Conservation (phyloP, 2,113 vertebrate genomes). For the Salvelinus namaycush region DNA sequence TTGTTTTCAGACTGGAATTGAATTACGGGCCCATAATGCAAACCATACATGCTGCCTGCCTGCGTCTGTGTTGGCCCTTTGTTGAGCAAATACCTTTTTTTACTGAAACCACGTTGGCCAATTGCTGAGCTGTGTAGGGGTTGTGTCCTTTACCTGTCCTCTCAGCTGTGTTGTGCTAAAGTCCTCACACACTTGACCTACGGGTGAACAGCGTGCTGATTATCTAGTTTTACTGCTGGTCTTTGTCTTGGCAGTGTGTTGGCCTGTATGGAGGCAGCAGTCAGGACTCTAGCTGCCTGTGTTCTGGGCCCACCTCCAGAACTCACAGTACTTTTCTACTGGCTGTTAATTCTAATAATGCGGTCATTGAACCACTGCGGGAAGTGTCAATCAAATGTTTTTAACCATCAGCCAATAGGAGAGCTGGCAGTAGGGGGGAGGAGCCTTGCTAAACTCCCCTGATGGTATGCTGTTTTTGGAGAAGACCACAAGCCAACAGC, state of each 20-base stretch:
- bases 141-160: constrained; percentile 3
- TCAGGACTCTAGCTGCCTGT: neutral
- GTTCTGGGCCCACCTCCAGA: constrained; percentile 37
- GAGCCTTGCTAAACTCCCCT: constrained; percentile 25
- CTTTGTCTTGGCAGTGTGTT: neutral
- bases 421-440: constrained; percentile 38
- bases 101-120: constrained; percentile 30
- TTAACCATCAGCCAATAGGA: constrained; percentile 25
- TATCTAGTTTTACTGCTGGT: neutral
- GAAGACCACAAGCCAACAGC: constrained; percentile 59
- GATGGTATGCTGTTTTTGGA: constrained; percentile 30
- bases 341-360: constrained; percentile 42
- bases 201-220: neutral
- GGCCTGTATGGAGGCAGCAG: neutral
- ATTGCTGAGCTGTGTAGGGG: constrained; percentile 8
- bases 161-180: neutral
- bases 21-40: constrained; percentile 65
- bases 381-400: constrained; percentile 52
- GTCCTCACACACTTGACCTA: neutral
- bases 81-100: constrained; percentile 40
- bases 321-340: constrained; percentile 45
- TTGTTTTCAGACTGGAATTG: constrained; percentile 57
- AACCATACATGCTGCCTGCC: constrained; percentile 24
- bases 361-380: constrained; percentile 36
- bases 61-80: constrained; percentile 48